These are phyloP conservation scores for Strix aluco DNA, from an alignment of 2,113 vertebrate species.

Conservation along the genomic window DNA sequence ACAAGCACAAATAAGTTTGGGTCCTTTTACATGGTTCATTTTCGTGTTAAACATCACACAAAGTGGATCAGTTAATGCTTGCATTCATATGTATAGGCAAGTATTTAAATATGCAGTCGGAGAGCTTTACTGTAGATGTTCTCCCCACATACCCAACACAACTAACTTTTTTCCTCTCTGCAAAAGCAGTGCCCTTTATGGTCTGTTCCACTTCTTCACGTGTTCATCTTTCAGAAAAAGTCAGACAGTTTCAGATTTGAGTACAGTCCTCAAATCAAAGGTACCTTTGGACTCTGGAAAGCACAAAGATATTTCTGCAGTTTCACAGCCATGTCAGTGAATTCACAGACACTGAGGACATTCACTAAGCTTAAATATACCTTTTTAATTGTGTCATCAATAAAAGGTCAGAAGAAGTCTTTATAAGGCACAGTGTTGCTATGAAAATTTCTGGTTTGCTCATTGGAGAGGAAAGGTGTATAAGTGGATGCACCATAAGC, in stretches of 20 bases:
- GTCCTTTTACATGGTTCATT: not conserved
- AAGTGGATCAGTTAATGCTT: not conserved
- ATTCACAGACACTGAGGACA: not conserved
- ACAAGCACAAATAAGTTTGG: not conserved
- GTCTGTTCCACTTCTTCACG: not conserved
- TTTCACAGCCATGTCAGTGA: not conserved
- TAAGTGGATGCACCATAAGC: not conserved
- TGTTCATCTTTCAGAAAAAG: not conserved
- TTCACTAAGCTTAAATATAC: not conserved
- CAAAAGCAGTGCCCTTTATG: not conserved
- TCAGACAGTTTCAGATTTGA: not conserved
- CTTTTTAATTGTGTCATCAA: not conserved
- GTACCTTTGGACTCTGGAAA: not conserved
- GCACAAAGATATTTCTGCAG: not conserved
- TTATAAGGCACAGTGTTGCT: not conserved
- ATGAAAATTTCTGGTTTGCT: not conserved
- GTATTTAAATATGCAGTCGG: rapidly evolving
- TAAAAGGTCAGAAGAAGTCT: not conserved
- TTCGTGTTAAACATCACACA: not conserved
- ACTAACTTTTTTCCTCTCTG: not conserved
- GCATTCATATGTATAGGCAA: not conserved
- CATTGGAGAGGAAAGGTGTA: not conserved
- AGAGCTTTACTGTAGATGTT: not conserved
- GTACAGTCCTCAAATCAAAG: not conserved
- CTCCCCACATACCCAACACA: not conserved